Percentiles rank a stretch among this genome's conserved stretches.
These are phyloP conservation scores for Vulpes lagopus DNA, from an alignment of 2,113 vertebrate species.

Conservation along the genomic window DNA sequence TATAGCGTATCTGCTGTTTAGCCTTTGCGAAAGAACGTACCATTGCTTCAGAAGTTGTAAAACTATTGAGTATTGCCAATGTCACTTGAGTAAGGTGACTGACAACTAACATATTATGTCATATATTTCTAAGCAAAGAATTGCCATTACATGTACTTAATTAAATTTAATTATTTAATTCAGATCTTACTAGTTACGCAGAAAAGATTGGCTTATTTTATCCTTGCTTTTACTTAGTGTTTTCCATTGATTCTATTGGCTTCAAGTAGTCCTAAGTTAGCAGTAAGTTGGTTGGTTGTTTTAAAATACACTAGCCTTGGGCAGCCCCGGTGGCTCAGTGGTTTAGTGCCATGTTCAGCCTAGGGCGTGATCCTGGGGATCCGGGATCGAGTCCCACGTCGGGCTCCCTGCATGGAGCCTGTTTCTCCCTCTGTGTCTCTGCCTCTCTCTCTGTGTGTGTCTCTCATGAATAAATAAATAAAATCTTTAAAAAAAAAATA, in stretches of 20 bases:
- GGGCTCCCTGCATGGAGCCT: too few species aligned
- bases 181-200: neutral
- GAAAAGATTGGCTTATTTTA: slow-evolving; percentile 5
- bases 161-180: slow-evolving; percentile 1
- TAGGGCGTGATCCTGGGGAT: too few species aligned
- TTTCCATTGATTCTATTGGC: neutral
- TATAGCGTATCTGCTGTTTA: neutral
- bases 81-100: neutral
- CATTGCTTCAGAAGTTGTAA: neutral
- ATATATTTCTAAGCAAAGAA: slow-evolving; percentile 54
- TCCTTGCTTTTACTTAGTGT: neutral
- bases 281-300: neutral
- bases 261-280: neutral
- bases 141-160: slow-evolving; percentile 54
- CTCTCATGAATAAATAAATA: too few species aligned
- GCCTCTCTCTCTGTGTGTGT: too few species aligned
- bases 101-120: neutral
- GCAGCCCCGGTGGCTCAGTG: too few species aligned
- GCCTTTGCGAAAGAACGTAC: neutral
- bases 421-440: too few species aligned
- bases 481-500: neutral
- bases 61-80: neutral
- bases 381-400: too few species aligned
- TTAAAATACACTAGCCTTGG: slow-evolving; percentile 28
- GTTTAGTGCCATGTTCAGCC: too few species aligned